Conservation (phyloP, 2,113 vertebrate species). For the Podocnemis expansa region DNA sequence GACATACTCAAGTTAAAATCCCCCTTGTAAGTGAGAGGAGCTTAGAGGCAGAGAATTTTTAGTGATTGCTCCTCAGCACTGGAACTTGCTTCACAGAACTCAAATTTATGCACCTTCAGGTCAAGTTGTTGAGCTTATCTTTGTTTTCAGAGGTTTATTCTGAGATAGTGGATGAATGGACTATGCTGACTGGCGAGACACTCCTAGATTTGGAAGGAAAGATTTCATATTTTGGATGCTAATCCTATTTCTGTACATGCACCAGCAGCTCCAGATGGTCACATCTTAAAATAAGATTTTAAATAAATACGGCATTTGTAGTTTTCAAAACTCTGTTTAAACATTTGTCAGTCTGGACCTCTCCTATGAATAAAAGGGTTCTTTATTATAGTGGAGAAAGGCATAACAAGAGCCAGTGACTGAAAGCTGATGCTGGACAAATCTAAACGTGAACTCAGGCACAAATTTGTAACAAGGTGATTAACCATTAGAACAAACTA, state of each 20-base stretch:
- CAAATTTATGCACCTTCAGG: constrained; percentile 32
- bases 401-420: background rate
- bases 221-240: constrained; percentile 56
- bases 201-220: constrained; percentile 58
- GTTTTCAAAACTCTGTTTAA: constrained; percentile 19
- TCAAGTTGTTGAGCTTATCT: constrained; percentile 25
- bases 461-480: background rate
- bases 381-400: background rate
- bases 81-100: constrained; percentile 41
- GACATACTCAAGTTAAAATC: rapidly evolving
- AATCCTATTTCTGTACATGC: constrained; percentile 52
- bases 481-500: background rate
- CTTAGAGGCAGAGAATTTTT: background rate
- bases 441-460: background rate
- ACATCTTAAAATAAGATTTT: background rate
- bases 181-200: background rate
- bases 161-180: constrained; percentile 61
- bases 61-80: constrained; percentile 29
- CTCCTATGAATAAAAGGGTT: background rate
- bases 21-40: background rate
- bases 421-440: background rate
- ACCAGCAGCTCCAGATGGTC: constrained; percentile 2
- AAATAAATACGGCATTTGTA: background rate
- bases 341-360: constrained; percentile 8
- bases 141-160: constrained; percentile 44